Conservation (phyloP, 1,140 invertebrate species). For the Orussus abietinus region DNA sequence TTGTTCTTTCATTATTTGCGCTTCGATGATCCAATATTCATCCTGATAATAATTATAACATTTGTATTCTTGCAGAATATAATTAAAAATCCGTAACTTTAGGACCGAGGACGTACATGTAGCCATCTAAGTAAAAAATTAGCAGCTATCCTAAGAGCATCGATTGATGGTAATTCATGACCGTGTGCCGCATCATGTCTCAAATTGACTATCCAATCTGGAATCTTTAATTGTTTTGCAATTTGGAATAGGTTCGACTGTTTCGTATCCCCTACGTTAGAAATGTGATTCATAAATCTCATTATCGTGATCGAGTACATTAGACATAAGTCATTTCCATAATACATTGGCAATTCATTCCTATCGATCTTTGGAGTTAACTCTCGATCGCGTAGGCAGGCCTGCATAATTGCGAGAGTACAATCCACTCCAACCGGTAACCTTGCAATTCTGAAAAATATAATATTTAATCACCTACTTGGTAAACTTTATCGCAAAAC, state of each 20-base stretch:
- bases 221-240: slow-evolving; percentile 58
- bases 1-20: slow-evolving; percentile 25
- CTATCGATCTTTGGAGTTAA: slow-evolving; percentile 34
- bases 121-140: slow-evolving; percentile 59
- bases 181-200: slow-evolving; percentile 65
- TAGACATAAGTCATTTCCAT: slow-evolving; percentile 54
- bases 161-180: slow-evolving; percentile 56
- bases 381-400: slow-evolving; percentile 48
- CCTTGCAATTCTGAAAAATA: slow-evolving; percentile 53
- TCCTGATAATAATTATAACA: no score
- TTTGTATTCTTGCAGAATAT: no score
- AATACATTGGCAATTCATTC: slow-evolving; percentile 31
- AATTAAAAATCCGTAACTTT: no score
- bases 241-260: slow-evolving; percentile 56
- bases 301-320: slow-evolving; percentile 62
- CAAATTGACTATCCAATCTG: slow-evolving; percentile 65
- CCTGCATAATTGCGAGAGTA: slow-evolving; percentile 62
- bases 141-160: slow-evolving; percentile 55
- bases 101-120: slow-evolving; percentile 47
- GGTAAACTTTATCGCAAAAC: slow-evolving; percentile 5
- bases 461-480: slow-evolving; percentile 2
- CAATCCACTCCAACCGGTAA: slow-evolving; percentile 66
- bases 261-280: slow-evolving; percentile 53
- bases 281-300: slow-evolving; percentile 62
- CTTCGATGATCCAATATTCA: slow-evolving; percentile 17